Evolutionary conservation across 2,888 invertebrate genomes (phyloP), one percentile per base, ranked within the genome.

Genomic region (Campoplex capitator): DNA sequence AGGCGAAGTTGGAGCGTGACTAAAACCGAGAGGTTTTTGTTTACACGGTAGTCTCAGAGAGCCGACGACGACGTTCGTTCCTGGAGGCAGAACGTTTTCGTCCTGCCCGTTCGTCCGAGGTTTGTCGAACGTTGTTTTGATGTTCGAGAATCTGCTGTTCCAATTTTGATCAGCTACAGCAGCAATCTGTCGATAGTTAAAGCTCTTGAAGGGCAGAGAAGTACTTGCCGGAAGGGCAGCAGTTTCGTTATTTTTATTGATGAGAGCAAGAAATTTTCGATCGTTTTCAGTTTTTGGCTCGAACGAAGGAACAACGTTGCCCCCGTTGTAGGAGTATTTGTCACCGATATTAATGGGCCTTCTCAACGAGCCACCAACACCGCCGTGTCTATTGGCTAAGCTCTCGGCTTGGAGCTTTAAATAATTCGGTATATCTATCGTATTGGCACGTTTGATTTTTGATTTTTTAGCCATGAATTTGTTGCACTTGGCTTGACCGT

Each of bases 401-500:
- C 90, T 93, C 71, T 92, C 92, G 54, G 91, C 92, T 78, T 94
- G 93, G 0, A 95, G 91, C 42, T 94, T 93, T 18, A 93, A 73
- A 71, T 94, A 94, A 83, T 97, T 97, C 0, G 98, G 98, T 92
- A 98, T 98, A 92, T 98, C 98, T 88, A 98, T 97, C 1, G 98
- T 98, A 90, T 98, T 98, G 4, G 98, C 98, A 23, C 98, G 96
- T 94, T 98, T 98, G 96, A 98, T 97, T 91, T 97, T 96, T 38
- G 96, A 95, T 92, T 97, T 97, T 90, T 97, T 97, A 87, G 95
- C 96, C 75, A 95, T 95, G 89, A 96, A 96, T 85, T 94, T 94
- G 75, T 94, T 94, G 28, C 79, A 84, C 71, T 83, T 85, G 54
- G 86, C 68, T 76, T 84, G 82, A 9, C 81, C 35, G 73, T 84